Base-by-base conservation (phyloP, 2,113 vertebrate species). In the Scomber colias region DNA sequence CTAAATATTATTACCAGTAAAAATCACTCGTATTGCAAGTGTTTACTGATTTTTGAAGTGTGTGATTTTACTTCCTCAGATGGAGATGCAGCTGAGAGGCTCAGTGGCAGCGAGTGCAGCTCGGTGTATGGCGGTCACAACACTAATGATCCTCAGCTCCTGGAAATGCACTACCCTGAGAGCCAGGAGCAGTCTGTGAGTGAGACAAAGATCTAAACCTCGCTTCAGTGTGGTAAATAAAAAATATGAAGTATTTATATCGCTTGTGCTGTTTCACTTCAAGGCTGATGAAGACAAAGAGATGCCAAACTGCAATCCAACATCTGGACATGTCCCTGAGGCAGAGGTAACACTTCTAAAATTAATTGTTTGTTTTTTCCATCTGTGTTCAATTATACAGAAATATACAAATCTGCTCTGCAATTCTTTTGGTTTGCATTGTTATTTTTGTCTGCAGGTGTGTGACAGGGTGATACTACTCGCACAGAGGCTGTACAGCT, bases 401-500 rank as follows among this genome's bases (percentile, higher is more conserved):
- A 3, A 63, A 45, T 24, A 4, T 61, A 11, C 0, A 46, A 55
- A 21, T 77, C 27, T 70, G 21, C 3, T 19, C 49, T 77, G 19
- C 7, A 6, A 5, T 13, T 50, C 0, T 45, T 21, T 24, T 12
- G n/a, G 19, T 57, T 11, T 61, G 10, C 11, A 11, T 9, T 19
- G n/a, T 27, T n/a, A 46, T 73, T 81, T 44, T 79, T 67, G 60
- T 83, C 65, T 74, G 15, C 85, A 99, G 97, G 87, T 98, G 9
- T 90, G 94, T 75, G 90, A 93, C 12, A 90, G 89, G 66, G 91
- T 98, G 83, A 93, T 95, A 67, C 92, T 65, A 0, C 92, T 99
- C 0, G 91, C 93, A 4, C 91, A 95, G 85, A 85, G 93, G 81
- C 96, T 99, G 0, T 95, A 96, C 87, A 96, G 93, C 59, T 95